Percentiles rank a stretch among this genome's conserved stretches.
phyloP scores from a whole-genome alignment of 2,113 vertebrate genomes.

The Thalassoma bifasciatum region DNA sequence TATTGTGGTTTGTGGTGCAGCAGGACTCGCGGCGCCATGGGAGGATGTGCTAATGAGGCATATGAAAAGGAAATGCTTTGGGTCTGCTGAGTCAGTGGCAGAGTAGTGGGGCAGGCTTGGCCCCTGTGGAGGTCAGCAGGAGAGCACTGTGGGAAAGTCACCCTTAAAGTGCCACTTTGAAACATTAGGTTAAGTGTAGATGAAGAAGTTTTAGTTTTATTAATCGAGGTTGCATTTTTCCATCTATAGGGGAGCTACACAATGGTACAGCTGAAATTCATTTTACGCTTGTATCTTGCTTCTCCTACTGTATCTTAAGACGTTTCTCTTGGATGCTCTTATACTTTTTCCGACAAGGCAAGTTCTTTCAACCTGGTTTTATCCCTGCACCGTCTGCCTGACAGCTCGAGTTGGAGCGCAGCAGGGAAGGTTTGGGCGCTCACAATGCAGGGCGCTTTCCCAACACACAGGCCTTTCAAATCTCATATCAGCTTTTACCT shows the following conservation, averaged over 20 bases:
- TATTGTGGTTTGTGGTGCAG: constrained; percentile 10
- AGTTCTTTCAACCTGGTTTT: constrained; percentile 25
- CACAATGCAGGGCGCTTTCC: constrained; percentile 33
- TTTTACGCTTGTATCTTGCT: not conserved
- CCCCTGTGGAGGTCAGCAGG: constrained; percentile 18
- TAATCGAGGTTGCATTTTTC: too few species aligned
- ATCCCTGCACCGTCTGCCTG: constrained; percentile 18
- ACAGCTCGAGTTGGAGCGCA: constrained; percentile 44
- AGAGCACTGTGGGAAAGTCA: constrained; percentile 33
- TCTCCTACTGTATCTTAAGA: not conserved
- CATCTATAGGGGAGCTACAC: too few species aligned
- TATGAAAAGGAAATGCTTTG: constrained; percentile 39
- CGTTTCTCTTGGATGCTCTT: constrained; percentile 40
- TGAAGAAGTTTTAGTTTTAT: too few species aligned
- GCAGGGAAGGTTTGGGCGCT: constrained; percentile 42
- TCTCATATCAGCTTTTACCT: constrained; percentile 45
- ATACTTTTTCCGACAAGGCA: constrained; percentile 39
- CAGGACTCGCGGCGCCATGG: not conserved
- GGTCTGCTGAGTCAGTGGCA: constrained; percentile 28
- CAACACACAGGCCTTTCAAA: constrained; percentile 46
- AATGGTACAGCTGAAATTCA: too few species aligned
- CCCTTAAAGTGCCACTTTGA: not conserved
- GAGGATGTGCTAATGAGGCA: constrained; percentile 41
- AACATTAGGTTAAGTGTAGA: not conserved
- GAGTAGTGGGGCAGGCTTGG: constrained; percentile 5